Percentiles rank a stretch among this genome's conserved stretches.
phyloP scores from a whole-genome alignment of 2,113 vertebrate species.

The Microtus pennsylvanicus region DNA sequence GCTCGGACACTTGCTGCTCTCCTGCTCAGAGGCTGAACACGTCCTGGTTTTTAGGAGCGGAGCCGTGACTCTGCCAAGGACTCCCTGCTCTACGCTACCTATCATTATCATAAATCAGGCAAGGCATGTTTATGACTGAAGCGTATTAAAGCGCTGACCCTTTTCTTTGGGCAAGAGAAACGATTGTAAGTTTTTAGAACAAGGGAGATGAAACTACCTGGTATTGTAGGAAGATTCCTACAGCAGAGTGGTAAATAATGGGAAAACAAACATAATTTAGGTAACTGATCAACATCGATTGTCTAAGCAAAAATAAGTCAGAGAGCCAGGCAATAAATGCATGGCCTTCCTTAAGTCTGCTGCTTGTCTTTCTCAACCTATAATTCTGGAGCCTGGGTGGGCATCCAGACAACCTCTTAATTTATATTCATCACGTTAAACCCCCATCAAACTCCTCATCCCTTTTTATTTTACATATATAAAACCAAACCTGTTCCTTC shows the following conservation, averaged over 20 bases:
- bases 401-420: neutral
- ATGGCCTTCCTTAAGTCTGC: neutral
- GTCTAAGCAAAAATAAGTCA: neutral
- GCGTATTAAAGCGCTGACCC: neutral
- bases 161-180: neutral
- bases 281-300: neutral
- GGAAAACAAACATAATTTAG: neutral
- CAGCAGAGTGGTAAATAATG: neutral
- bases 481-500: neutral
- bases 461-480: neutral
- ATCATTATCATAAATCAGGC: neutral
- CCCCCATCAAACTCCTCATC: neutral
- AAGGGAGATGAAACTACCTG: neutral
- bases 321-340: neutral
- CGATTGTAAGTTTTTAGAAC: neutral
- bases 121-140: neutral
- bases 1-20: neutral
- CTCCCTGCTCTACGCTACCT: neutral
- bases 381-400: neutral
- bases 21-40: neutral
- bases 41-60: neutral
- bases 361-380: neutral
- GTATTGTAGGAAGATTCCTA: neutral
- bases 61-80: neutral
- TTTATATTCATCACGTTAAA: conserved; percentile 34